These are phyloP conservation scores for Dicyrtomina minuta DNA, from an alignment of 2,888 invertebrate species.

Conservation along the genomic window DNA sequence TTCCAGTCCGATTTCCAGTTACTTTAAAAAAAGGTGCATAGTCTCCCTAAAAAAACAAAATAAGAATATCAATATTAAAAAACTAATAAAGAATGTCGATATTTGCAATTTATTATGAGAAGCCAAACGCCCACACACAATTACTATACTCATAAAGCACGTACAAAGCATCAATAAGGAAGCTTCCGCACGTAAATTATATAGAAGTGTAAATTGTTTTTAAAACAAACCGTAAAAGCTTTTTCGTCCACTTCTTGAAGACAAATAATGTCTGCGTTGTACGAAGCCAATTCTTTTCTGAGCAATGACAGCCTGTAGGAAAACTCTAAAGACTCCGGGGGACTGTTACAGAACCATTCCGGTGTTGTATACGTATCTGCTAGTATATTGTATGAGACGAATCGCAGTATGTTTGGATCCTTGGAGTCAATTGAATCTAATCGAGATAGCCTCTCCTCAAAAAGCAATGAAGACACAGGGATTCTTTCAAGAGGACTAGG, in stretches of 20 bases:
- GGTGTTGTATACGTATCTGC: slow-evolving; percentile 90
- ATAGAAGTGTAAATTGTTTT: background rate
- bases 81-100: too few species aligned
- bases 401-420: slow-evolving; percentile 62
- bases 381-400: slow-evolving; percentile 85
- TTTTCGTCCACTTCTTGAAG: slow-evolving; percentile 89
- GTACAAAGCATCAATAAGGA: too few species aligned
- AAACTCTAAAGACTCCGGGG: slow-evolving; percentile 73
- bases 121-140: too few species aligned
- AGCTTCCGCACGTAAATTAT: too few species aligned
- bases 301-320: slow-evolving; percentile 85
- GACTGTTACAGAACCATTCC: slow-evolving; percentile 73
- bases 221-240: slow-evolving; percentile 63
- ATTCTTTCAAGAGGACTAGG: slow-evolving; percentile 28
- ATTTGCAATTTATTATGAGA: too few species aligned
- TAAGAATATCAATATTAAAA: slow-evolving; percentile 37
- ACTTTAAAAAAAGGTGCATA: slow-evolving; percentile 40
- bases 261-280: slow-evolving; percentile 85
- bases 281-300: slow-evolving; percentile 78
- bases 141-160: too few species aligned
- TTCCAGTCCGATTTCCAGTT: slow-evolving; percentile 57
- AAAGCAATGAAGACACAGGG: slow-evolving; percentile 37
- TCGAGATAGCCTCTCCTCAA: slow-evolving; percentile 36
- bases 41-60: slow-evolving; percentile 39
- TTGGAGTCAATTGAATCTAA: slow-evolving; percentile 40